Evolutionary conservation across 2,113 vertebrate genomes (phyloP).

Genomic region (Catagonus wagneri): DNA sequence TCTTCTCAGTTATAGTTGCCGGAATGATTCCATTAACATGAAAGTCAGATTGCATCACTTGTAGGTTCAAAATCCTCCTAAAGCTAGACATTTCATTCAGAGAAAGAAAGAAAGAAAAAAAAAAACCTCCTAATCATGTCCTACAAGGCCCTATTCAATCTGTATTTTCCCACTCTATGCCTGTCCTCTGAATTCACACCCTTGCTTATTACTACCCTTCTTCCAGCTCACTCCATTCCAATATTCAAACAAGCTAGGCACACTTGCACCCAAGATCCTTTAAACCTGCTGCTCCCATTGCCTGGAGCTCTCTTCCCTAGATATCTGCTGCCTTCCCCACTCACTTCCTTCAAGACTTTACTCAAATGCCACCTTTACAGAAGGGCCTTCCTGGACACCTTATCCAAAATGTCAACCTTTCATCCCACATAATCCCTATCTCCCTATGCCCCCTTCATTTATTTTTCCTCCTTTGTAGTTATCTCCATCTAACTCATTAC

Average conservation of each 20-base stretch:
- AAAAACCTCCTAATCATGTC: background rate
- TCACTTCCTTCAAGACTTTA: slow-evolving; percentile 7
- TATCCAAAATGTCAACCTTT: slow-evolving; percentile 23
- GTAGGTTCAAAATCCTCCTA: background rate
- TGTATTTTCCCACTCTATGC: background rate
- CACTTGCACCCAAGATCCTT: background rate
- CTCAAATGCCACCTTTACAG: background rate
- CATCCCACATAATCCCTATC: background rate
- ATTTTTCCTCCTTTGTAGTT: slow-evolving; percentile 4
- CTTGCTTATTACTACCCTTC: background rate
- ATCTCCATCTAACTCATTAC: background rate
- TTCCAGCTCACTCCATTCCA: background rate
- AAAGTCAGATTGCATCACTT: background rate
- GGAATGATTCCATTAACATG: background rate
- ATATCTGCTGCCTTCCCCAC: background rate
- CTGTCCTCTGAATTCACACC: background rate
- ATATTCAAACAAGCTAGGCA: background rate
- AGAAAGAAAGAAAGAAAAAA: background rate
- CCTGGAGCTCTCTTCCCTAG: background rate
- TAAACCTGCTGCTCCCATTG: background rate
- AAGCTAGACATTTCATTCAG: background rate
- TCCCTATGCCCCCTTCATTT: background rate
- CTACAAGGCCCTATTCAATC: background rate
- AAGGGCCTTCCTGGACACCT: background rate
- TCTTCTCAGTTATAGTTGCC: background rate